Percentiles rank a stretch among this genome's conserved stretches.
Evolutionary conservation across 2,888 invertebrate genomes (phyloP).

Genomic region (Perizoma flavofasciatum): DNA sequence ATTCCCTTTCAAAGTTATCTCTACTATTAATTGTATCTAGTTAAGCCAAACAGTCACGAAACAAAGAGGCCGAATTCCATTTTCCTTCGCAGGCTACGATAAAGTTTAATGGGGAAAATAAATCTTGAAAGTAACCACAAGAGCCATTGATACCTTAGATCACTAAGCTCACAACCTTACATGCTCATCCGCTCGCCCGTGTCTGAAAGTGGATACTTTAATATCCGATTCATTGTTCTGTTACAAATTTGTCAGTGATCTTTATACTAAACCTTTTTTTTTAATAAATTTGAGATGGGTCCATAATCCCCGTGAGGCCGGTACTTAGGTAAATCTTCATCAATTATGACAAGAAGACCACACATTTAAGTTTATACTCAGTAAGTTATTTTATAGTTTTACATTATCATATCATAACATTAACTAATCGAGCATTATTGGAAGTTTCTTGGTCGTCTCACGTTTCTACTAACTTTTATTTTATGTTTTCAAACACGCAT

Average conservation of each 20-base stretch:
- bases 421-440: conserved; percentile 25
- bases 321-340: conserved; percentile 73
- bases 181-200: conserved; percentile 75
- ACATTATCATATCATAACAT: conserved; percentile 22
- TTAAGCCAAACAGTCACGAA: background rate
- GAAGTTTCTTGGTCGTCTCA: conserved; percentile 39
- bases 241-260: conserved; percentile 84
- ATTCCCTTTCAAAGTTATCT: too few relatives aligned
- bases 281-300: conserved; percentile 72
- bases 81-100: conserved; percentile 6
- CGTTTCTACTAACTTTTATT: conserved; percentile 30
- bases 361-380: conserved; percentile 62
- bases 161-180: conserved; percentile 58
- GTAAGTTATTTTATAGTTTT: conserved; percentile 42
- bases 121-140: conserved; percentile 24
- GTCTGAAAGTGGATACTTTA: conserved; percentile 82
- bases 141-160: conserved; percentile 33
- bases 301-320: conserved; percentile 74
- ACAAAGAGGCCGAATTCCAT: conserved; percentile 12
- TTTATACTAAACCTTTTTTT: conserved; percentile 79
- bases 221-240: conserved; percentile 84
- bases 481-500: conserved; percentile 27
- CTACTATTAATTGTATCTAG: background rate
- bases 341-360: conserved; percentile 69
- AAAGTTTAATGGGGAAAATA: conserved; percentile 21